phyloP scores from a whole-genome alignment of 1,140 invertebrate species.

The Pentalonia nigronervosa region DNA sequence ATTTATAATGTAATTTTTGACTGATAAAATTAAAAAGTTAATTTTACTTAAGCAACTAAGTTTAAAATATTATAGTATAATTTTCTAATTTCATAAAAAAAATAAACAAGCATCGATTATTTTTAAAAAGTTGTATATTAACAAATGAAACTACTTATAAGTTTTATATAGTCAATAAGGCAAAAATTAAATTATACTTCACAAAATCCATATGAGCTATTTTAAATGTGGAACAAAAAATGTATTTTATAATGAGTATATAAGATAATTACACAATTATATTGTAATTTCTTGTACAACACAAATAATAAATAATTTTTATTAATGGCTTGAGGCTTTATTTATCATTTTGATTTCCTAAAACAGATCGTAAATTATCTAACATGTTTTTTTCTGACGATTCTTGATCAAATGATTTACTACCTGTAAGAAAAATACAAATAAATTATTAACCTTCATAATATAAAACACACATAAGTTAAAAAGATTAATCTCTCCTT shows the following conservation, averaged over 20 bases:
- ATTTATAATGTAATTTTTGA: neutral
- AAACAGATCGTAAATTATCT: neutral
- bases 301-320: neutral
- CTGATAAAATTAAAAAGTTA: neutral
- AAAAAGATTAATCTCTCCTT: neutral
- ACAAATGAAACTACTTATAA: slow-evolving; percentile 23
- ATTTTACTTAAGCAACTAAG: neutral
- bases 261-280: neutral
- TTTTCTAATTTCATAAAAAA: neutral
- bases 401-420: slow-evolving; percentile 30
- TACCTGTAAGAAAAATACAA: slow-evolving; percentile 43
- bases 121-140: neutral
- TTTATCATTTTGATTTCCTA: neutral
- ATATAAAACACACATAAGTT: neutral
- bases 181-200: neutral
- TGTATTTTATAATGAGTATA: neutral
- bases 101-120: neutral
- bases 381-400: neutral
- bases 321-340: neutral
- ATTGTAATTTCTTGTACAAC: neutral
- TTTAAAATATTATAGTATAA: neutral
- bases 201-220: neutral
- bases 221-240: neutral
- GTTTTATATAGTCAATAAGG: neutral
- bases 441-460: neutral